These are phyloP conservation scores for Bombus soroeensis DNA, from an alignment of 1,140 invertebrate species.

Conservation along the genomic window DNA sequence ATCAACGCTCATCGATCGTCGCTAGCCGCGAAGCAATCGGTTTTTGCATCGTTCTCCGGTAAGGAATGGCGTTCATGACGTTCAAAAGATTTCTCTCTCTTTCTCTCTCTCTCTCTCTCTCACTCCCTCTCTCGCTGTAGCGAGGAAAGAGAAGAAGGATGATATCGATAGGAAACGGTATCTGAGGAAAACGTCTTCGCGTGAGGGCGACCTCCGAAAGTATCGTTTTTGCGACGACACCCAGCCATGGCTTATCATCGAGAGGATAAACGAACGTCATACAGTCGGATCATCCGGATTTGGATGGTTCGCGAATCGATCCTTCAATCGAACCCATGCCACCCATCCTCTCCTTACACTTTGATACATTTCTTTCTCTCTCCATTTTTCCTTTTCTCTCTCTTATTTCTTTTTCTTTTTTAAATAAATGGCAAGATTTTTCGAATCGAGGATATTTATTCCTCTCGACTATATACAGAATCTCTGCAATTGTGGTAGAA, in stretches of 20 bases:
- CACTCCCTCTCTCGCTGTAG: background rate
- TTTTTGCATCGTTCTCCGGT: slow-evolving; percentile 24
- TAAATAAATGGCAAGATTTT: background rate
- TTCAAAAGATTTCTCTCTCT: slow-evolving; percentile 21
- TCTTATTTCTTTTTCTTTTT: background rate
- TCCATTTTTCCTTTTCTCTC: background rate
- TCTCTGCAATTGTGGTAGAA: background rate
- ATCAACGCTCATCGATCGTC: slow-evolving; percentile 40
- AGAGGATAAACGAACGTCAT: slow-evolving; percentile 59
- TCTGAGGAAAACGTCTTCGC: slow-evolving; percentile 1
- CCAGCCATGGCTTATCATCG: slow-evolving; percentile 44
- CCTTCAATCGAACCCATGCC: slow-evolving; percentile 15
- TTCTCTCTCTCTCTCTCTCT: background rate
- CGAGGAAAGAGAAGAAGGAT: background rate
- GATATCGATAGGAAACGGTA: slow-evolving; percentile 5
- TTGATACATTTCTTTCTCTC: slow-evolving; percentile 1
- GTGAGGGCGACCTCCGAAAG: background rate
- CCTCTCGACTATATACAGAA: background rate
- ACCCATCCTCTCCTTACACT: background rate
- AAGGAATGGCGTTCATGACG: slow-evolving; percentile 40
- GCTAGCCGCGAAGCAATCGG: slow-evolving; percentile 37
- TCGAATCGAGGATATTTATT: background rate
- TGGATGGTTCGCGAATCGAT: slow-evolving; percentile 51
- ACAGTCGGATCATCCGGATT: slow-evolving; percentile 58
- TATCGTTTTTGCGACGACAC: slow-evolving; percentile 29